phyloP scores from a whole-genome alignment of 2,797 vertebrate genomes.

The Lepus oiostolus region DNA sequence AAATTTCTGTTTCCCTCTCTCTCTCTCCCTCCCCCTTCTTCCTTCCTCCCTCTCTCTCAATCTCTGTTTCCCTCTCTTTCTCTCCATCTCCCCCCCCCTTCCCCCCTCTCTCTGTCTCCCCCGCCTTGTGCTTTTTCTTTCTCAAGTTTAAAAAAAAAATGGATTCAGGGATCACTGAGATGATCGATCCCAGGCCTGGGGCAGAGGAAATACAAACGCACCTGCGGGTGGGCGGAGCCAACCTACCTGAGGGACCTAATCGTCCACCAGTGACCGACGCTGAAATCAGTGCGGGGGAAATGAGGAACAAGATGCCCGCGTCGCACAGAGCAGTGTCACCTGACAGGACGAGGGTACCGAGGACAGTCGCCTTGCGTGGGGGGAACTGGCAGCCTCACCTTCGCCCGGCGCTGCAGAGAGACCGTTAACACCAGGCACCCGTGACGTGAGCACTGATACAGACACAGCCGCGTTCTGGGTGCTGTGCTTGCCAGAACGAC shows the following conservation, averaged over 20 bases:
- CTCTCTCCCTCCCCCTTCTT: no score
- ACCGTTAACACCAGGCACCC: rapidly evolving
- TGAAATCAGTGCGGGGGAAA: no score
- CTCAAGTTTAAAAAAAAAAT: no score
- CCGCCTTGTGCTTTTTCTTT: no score
- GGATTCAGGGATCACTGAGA: not conserved
- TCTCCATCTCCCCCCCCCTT: no score
- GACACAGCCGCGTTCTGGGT: not conserved
- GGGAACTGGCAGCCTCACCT: not conserved
- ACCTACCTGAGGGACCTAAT: not conserved
- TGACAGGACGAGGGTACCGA: not conserved
- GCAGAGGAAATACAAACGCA: not conserved
- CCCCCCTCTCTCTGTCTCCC: no score
- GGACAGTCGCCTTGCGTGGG: not conserved
- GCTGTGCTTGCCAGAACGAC: not conserved
- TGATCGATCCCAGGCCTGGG: not conserved
- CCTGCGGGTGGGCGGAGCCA: not conserved
- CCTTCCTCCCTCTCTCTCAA: no score
- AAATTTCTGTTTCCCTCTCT: no score
- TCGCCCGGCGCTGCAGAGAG: not conserved
- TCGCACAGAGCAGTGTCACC: not conserved
- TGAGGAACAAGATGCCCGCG: no score
- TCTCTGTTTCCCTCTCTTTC: no score
- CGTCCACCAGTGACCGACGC: rapidly evolving
- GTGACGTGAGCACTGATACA: not conserved